Base-by-base conservation (phyloP, 2,888 invertebrate species). In the Morpho achilles region DNA sequence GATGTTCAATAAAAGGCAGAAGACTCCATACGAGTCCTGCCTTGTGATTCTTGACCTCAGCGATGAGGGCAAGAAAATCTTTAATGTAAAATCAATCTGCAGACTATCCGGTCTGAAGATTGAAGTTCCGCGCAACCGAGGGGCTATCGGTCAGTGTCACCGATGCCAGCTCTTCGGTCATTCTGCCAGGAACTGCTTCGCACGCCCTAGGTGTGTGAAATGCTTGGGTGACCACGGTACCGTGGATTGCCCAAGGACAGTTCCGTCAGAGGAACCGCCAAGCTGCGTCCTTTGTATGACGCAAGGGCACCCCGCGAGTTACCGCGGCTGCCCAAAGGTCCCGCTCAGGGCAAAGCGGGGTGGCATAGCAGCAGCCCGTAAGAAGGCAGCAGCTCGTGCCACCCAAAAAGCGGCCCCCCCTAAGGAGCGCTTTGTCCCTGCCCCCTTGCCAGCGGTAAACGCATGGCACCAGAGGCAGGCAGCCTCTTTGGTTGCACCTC, bases 251-350 rank as follows among this genome's bases (percentile, higher is more conserved):
- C 7, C 50, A 1, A 40, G 50, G 4, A 41, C 9, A 7, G 8
- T 3, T 4, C 43, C 47, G 7, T 32, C 47, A 16, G 51, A 57
- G 40, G 51, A 47, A 43, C 57, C 57, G 3, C 56, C 57, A 5
- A 57, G 57, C 52, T 57, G 52, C 10, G 47, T 52, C 8, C 44
- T 52, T 7, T 44, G 52, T 7, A 10, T 32, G 10, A 6, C 9
- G 8, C 7, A 39, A 32, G 52, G 52, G 5, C 32, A 32, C 32
- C 32, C 32, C 32, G 32, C 32, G 32, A 32, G 32, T 32, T 32
- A 32, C 32, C 32, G 32, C 32, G 32, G 32, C 0, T 32, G 32
- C 4, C 32, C 32, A 3, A 32, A 32, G 5, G 32, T 7, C 52
- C 32, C 45, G 44, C 52, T 16, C 10, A 9, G 45, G 23, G 32